Evolutionary conservation across 64 coral and sea anemone species (phyloP), one percentile per base, ranked within the genome.

Genomic region (Astreopora myriophthalma): DNA sequence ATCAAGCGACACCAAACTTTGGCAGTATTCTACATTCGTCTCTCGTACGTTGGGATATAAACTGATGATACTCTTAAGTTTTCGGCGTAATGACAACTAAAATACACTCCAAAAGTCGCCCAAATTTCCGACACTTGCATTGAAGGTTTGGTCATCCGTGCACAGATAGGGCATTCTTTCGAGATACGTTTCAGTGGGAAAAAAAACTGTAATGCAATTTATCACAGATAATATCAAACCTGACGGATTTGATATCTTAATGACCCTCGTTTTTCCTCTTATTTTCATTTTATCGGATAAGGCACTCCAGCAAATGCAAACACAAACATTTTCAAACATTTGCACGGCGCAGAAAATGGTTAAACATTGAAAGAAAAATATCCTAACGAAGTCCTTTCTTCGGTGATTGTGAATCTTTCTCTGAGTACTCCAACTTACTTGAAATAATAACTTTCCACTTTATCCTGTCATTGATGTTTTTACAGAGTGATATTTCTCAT

Each of bases 361-460:
- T 11, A 35, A 60, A 80, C 16, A 22, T 30, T 80, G 0, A 32
- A 5, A n/a, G 29, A 20, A 60, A 80, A 81, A 61, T 3, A 11
- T 52, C 3, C 16, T 22, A 80, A 80, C n/a, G n/a, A 64, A 37
- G 31, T 83, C 57, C 10, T n/a, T 60, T 25, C 12, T 55, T 52
- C 26, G 19, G 34, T 9, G 20, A 83, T 38, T 37, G 30, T 34
- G 5, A 83, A 63, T 38, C 19, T 38, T 64, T 63, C 30, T 34
- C n/a, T 20, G 14, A 20, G 30, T 19, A 63, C 55, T 83, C 32
- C 32, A 83, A 83, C 79, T 83, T 83, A 83, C 79, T 64, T 83
- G 79, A 81, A 34, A 63, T 83, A 64, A 83, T 26, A 19, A 34
- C 34, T 80, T 64, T 83, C 79, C 79, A 63, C 79, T 83, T 22